phyloP scores from a whole-genome alignment of 1,140 invertebrate species.

The Steinernema khuongi region DNA sequence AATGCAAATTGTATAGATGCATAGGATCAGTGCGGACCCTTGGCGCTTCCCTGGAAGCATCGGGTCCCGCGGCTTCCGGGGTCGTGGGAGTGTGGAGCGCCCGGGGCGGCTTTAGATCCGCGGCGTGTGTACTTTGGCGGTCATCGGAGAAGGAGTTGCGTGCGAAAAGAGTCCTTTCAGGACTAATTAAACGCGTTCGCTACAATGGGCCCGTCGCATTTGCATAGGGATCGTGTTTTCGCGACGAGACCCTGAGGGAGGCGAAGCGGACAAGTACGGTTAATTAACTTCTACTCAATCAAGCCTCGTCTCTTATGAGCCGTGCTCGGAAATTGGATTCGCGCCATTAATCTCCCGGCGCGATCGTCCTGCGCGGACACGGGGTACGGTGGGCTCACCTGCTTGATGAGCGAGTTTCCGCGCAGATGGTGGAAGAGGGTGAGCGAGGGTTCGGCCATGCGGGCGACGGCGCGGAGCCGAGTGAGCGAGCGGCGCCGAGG shows the following conservation, averaged over 20 bases:
- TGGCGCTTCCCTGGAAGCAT: too few species aligned
- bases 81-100: too few species aligned
- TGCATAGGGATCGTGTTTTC: background rate
- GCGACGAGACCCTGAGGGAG: background rate
- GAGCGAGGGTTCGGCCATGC: conserved; percentile 33
- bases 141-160: too few species aligned
- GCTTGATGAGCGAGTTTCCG: conserved; percentile 50
- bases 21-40: background rate
- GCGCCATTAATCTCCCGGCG: conserved; percentile 15
- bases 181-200: too few species aligned
- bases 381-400: conserved; percentile 35
- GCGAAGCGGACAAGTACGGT: background rate
- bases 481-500: background rate
- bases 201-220: too few species aligned
- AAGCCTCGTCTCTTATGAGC: background rate
- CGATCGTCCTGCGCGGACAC: background rate
- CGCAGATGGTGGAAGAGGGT: conserved; percentile 45
- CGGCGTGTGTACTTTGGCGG: too few species aligned
- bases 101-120: too few species aligned
- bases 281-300: conserved; percentile 10
- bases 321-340: background rate
- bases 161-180: too few species aligned
- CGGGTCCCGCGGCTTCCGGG: too few species aligned
- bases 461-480: background rate
- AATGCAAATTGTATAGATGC: background rate